Evolutionary conservation across 2,888 invertebrate species (phyloP).

Genomic region (Epistrophe eligans): DNA sequence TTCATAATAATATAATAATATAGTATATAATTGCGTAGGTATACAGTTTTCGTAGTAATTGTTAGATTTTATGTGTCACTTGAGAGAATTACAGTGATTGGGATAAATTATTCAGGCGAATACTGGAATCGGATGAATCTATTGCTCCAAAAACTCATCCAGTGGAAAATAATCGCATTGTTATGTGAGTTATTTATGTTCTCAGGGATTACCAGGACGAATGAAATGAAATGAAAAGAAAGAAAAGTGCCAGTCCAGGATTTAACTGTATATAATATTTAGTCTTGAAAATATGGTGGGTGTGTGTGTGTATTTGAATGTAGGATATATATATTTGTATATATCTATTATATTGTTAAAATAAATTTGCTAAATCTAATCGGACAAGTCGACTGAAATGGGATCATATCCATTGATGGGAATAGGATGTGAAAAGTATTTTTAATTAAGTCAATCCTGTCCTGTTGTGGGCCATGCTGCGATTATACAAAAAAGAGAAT

Average conservation of each 20-base stretch:
- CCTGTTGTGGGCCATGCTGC: neutral
- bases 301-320: slow-evolving; percentile 13
- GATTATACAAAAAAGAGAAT: slow-evolving; percentile 1
- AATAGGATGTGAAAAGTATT: slow-evolving; percentile 56
- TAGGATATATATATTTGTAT: neutral
- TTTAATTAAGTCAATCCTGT: slow-evolving; percentile 65
- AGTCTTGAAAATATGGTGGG: slow-evolving; percentile 2
- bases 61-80: slow-evolving; percentile 72
- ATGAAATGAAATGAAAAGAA: slow-evolving; percentile 4
- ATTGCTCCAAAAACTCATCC: slow-evolving; percentile 51
- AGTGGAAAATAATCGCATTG: slow-evolving; percentile 71
- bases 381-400: slow-evolving; percentile 59
- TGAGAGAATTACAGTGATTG: slow-evolving; percentile 62
- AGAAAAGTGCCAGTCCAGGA: slow-evolving; percentile 25
- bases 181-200: slow-evolving; percentile 63
- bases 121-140: slow-evolving; percentile 35
- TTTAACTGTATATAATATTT: slow-evolving; percentile 28
- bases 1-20: slow-evolving; percentile 2
- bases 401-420: slow-evolving; percentile 60
- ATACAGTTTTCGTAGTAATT: slow-evolving; percentile 55
- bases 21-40: slow-evolving; percentile 60
- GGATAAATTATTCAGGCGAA: slow-evolving; percentile 67
- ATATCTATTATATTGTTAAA: slow-evolving; percentile 21
- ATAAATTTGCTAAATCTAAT: slow-evolving; percentile 58
- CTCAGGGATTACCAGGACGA: slow-evolving; percentile 15